Evolutionary conservation across 2,113 vertebrate species (phyloP), one percentile per base, ranked within the genome.

Genomic region (Macquaria ambigua): DNA sequence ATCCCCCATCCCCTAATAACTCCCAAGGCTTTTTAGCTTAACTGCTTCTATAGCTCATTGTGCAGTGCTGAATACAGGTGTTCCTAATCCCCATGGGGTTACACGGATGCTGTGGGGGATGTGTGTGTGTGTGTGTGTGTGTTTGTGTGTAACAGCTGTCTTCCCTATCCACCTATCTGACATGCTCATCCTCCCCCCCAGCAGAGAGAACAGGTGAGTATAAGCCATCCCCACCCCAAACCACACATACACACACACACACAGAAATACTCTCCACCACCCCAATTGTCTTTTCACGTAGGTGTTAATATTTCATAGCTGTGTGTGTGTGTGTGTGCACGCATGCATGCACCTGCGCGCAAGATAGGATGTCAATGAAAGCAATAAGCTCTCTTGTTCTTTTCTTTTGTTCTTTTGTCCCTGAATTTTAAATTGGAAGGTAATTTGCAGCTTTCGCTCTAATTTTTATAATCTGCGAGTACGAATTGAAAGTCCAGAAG

Each of bases 41-140:
- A 87, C 88, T 79, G 84, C 84, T 46, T 91, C 89, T 90, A 84
- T 92, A 87, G 90, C 90, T 95, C 86, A 94, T 95, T 96, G 94
- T 94, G 88, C 86, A 77, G 71, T n/a, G 83, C 81, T 90, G 86
- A 94, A 93, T 95, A 94, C 94, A 96, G 95, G 95, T 96, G 94
- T 90, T 93, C 82, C 87, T 93, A 90, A 92, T 94, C 91, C 94
- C 90, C 82, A 59, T 55, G 84, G 92, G 93, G 92, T 91, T 92
- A 70, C 81, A 83, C 7, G 39, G 78, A 83, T 88, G 85, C 77
- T 82, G 83, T 87, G 91, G 91, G 90, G 90, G 78, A 77, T 84
- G 77, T 72, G 75, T 73, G 77, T 64, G 73, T 70, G 46, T 86
- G 84, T 76, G 74, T 83, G 79, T 81, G 21, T 46, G 50, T 46